A percentile compares a stretch with the other conserved stretches of the same genome.
These are phyloP conservation scores for Podocnemis expansa DNA, from an alignment of 2,113 vertebrate genomes.

Conservation along the genomic window DNA sequence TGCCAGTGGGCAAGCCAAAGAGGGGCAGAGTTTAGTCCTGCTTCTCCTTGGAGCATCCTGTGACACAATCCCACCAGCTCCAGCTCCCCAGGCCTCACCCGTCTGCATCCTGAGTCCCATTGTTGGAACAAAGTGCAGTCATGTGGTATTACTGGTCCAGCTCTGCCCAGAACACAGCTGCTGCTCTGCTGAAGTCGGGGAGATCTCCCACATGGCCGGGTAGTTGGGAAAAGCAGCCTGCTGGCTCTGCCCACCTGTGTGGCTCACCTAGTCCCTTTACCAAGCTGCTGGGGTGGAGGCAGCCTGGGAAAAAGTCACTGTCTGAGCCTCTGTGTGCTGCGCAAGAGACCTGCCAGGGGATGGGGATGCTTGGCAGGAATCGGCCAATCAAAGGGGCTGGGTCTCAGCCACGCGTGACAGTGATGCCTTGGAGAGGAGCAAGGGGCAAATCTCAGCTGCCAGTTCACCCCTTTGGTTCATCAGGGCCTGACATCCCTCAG, in stretches of 20 bases:
- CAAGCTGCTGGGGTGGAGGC: neutral
- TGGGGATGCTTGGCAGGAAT: neutral
- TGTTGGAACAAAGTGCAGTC: too few species aligned
- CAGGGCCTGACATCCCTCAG: neutral
- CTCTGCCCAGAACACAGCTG: too few species aligned
- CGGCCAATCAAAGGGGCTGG: neutral
- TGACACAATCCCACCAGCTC: neutral
- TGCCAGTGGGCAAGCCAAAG: neutral
- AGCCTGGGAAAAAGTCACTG: neutral
- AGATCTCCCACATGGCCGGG: neutral
- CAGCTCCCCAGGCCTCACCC: too few species aligned
- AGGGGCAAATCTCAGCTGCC: neutral
- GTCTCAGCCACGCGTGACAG: neutral
- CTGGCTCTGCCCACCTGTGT: neutral
- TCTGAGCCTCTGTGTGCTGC: neutral
- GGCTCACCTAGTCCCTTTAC: neutral
- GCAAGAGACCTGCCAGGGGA: neutral
- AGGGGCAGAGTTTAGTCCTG: neutral
- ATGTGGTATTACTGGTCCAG: too few species aligned
- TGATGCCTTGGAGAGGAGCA: neutral
- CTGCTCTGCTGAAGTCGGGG: neutral
- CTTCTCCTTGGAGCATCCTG: neutral
- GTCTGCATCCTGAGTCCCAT: too few species aligned
- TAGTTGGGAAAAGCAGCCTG: too few species aligned
- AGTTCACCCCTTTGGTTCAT: too few species aligned